These are phyloP conservation scores for Nematopogon swammerdamellus DNA, from an alignment of 2,888 invertebrate genomes.

Conservation along the genomic window DNA sequence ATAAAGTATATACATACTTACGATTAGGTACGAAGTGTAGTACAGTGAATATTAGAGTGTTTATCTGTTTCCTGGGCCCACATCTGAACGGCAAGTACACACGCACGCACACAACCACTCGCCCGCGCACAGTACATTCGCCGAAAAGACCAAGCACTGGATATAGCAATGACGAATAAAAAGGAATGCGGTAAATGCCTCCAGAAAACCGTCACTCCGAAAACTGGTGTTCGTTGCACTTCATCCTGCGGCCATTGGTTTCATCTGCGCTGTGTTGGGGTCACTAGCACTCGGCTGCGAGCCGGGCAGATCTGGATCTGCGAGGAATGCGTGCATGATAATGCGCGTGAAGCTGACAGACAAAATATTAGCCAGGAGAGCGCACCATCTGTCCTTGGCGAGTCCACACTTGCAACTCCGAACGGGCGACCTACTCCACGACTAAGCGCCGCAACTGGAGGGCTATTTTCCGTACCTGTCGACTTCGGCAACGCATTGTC, in stretches of 20 bases:
- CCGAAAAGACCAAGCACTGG: neutral
- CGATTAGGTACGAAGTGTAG: too few species aligned
- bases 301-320: too few species aligned
- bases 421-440: too few species aligned
- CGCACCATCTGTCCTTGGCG: too few species aligned
- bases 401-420: too few species aligned
- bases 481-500: neutral
- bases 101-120: neutral
- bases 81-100: neutral
- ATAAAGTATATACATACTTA: too few species aligned
- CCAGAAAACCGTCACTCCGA: neutral
- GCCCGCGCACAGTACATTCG: neutral
- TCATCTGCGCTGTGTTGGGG: neutral
- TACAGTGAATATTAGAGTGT: too few species aligned
- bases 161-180: neutral
- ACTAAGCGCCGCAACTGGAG: neutral
- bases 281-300: too few species aligned
- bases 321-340: too few species aligned
- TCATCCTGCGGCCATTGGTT: neutral
- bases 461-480: neutral
- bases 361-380: too few species aligned
- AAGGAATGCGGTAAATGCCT: neutral
- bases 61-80: neutral
- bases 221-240: neutral
- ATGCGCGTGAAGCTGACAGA: too few species aligned